Evolutionary conservation across 2,888 invertebrate genomes (phyloP), one percentile per base, ranked within the genome.

Genomic region (Troides helena): DNA sequence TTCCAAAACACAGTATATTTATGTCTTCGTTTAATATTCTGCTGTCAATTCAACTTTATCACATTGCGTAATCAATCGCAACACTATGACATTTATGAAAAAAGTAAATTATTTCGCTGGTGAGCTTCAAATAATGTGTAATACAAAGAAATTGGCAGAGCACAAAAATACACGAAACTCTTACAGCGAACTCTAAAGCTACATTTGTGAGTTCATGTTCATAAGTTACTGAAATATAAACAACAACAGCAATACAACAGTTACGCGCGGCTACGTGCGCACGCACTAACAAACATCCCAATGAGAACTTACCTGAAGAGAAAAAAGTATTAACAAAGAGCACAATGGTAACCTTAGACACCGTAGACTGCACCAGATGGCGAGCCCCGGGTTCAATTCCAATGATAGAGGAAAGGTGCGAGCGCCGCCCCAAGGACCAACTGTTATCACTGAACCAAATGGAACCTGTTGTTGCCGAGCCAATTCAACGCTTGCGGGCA

Each of bases 291-390:
- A n/a, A 50, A 21, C 12, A 60, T 25, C 25, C 62, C 46, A 58
- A 60, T 36, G 21, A 23, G 65, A 72, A 73, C 77, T 76, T 76
- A 77, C 75, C 77, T 76, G 74, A 70, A 64, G 75, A 73, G 62
- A 68, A 46, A 46, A 77, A 72, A 73, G 25, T 36, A 74, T 76
- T 72, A 74, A 72, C 68, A 67, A 68, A 68, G 59, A 62, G 62
- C 18, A 73, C 67, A 75, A 75, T 73, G 68, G 65, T 58, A 50
- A 60, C 21, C 69, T 65, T 59, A 69, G 59, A 69, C 50, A 63
- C 67, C 46, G 63, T 36, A 59, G 10, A 25, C 21, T 46, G 46
- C 67, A 69, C 72, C 73, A 73, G 70, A 72, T 73, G 73, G 72
- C 58, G 70, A 39, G 36, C 65, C 64, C 65, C 66, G 70, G 62